phyloP scores from a whole-genome alignment of 2,113 vertebrate genomes.

The Campylorhamphus procurvoides region DNA sequence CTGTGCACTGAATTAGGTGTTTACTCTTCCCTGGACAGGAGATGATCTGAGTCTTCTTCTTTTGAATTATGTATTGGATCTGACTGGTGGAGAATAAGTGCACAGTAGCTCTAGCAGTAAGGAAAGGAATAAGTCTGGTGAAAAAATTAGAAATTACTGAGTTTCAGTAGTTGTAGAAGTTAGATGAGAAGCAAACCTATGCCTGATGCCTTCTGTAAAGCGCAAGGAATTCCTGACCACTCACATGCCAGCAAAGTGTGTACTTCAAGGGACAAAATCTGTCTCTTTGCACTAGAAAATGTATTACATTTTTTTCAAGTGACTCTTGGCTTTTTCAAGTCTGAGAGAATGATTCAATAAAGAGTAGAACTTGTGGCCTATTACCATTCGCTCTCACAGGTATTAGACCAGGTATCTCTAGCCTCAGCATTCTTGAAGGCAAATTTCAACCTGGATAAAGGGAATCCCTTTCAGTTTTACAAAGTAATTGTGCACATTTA shows the following conservation, averaged over 20 bases:
- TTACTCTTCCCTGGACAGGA: not conserved
- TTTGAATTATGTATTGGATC: not conserved
- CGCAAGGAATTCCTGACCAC: not conserved
- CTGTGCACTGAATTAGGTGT: not conserved
- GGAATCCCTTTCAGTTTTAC: constrained; percentile 33
- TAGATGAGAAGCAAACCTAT: not conserved
- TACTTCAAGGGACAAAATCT: not conserved
- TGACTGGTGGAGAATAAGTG: not conserved
- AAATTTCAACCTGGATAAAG: constrained; percentile 30
- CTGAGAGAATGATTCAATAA: constrained; percentile 3
- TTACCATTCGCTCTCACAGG: not conserved
- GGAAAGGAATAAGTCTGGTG: not conserved
- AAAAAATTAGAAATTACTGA: not conserved
- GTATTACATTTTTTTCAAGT: not conserved
- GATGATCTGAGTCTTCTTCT: not conserved
- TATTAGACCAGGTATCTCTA: constrained; percentile 19
- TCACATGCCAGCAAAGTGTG: not conserved
- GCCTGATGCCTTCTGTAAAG: not conserved
- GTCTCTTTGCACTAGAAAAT: not conserved
- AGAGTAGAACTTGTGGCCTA: not conserved
- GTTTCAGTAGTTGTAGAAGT: not conserved
- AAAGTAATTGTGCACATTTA: constrained; percentile 20
- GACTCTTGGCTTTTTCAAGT: constrained; percentile 11
- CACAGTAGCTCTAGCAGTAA: not conserved
- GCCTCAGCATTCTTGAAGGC: not conserved